Base-by-base conservation (phyloP, 2,113 vertebrate genomes). In the Nesoenas mayeri region DNA sequence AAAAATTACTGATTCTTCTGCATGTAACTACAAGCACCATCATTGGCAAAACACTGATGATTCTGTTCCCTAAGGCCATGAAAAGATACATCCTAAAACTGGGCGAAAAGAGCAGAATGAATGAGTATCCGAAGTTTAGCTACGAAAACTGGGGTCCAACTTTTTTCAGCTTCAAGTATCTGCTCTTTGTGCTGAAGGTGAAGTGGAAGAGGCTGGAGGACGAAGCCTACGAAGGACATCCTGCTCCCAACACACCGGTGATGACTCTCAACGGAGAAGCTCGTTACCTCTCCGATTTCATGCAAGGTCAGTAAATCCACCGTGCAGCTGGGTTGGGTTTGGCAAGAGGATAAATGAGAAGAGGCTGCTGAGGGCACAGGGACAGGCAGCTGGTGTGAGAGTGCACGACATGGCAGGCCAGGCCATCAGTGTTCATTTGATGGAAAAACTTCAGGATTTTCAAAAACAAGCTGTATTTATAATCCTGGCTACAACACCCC, bases 111-210 rank as follows among this genome's bases (percentile, higher is more conserved):
- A 96, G 44, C 22, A 98, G 98, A 13, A 98, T 99, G 97, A 94
- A 97, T 11, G 47, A 91, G 71, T 98, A 99, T 32, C 98, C 98
- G 0, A 98, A 93, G 18, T 99, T 99, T 85, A 95, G 81, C 38
- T 99, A 98, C 0, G 99, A 99, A 75, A 98, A 99, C 67, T 99
- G 99, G 99, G 98, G 98, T 24, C 98, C 97, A 0, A 98, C 98
- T 0, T 98, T 99, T 32, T 96, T 95, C 67, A 97, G 98, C 12
- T 48, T 91, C 21, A 86, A 73, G 4, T 99, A 98, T 73, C 61
- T 99, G 66, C 98, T 97, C 93, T 97, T 98, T 1, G 89, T 98
- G 29, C 69, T 97, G 36, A 79, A 85, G 24, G 96, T 98, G 90
- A 96, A 98, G 79, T 99, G 98, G 98, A 88, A 97, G 81, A 97